Evolutionary conservation across 2,888 invertebrate genomes (phyloP).

Genomic region (Cheilosia vulpina): DNA sequence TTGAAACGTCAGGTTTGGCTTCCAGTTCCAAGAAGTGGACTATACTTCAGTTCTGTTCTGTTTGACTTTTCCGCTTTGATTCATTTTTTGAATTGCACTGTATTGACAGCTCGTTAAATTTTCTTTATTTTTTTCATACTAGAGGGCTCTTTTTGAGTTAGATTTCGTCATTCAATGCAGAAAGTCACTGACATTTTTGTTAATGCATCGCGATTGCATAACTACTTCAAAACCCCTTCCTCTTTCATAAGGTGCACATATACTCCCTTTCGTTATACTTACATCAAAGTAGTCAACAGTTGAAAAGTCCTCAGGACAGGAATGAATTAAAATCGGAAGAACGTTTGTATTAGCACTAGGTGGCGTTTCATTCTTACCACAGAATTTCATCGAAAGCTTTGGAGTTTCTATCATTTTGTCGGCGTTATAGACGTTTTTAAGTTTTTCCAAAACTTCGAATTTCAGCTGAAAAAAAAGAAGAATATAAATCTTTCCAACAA

Average conservation of each 20-base stretch:
- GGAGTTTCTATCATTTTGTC: conserved; percentile 85
- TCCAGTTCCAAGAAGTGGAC: no score
- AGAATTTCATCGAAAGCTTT: conserved; percentile 89
- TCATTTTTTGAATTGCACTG: no score
- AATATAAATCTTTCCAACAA: not conserved
- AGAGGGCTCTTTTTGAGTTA: no score
- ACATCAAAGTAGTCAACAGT: conserved; percentile 94
- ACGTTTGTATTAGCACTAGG: conserved; percentile 85
- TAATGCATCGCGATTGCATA: no score
- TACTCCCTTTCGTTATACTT: conserved; percentile 76
- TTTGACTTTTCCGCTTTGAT: no score
- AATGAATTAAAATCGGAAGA: conserved; percentile 90
- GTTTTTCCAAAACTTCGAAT: conserved; percentile 87
- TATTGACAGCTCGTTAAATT: no score
- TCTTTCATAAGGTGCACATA: not conserved
- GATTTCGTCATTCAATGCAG: no score
- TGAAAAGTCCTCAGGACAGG: conserved; percentile 93
- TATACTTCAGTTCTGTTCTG: no score
- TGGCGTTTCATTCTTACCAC: conserved; percentile 86
- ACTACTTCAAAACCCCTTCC: no score
- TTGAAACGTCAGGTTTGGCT: no score
- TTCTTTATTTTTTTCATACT: no score
- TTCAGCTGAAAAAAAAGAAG: conserved; percentile 86
- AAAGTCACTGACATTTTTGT: no score
- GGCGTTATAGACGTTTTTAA: conserved; percentile 84